Percentiles rank a stretch among this genome's conserved stretches.
These are phyloP conservation scores for Elaphurus davidianus DNA, from an alignment of 2,113 vertebrate genomes.

Conservation along the genomic window DNA sequence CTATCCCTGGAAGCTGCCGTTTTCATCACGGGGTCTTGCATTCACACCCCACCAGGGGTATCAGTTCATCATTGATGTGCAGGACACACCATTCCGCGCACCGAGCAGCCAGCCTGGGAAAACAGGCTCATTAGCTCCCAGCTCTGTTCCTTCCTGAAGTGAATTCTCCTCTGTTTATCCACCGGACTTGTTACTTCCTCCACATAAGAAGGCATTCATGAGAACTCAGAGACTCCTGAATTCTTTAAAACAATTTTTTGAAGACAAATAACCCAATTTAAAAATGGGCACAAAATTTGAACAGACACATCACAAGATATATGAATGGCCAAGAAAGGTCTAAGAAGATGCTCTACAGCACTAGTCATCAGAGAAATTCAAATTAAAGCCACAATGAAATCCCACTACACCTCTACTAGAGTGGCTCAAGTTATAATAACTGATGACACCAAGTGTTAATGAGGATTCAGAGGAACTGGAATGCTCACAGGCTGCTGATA, in stretches of 20 bases:
- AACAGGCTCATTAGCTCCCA: not conserved
- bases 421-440: not conserved
- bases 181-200: not conserved
- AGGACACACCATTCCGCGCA: rapidly evolving
- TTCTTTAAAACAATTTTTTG: not conserved
- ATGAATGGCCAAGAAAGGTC: not conserved
- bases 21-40: not conserved
- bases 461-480: not conserved
- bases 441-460: not conserved
- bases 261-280: not conserved
- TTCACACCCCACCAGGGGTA: not conserved
- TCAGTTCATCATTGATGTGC: not conserved
- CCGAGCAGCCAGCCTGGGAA: not conserved
- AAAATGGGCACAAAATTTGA: not conserved
- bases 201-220: not conserved
- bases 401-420: not conserved
- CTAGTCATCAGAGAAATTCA: not conserved
- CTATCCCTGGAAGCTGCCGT: not conserved
- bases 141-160: not conserved
- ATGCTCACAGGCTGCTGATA: not conserved
- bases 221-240: not conserved
- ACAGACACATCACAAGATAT: not conserved
- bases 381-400: not conserved
- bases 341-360: not conserved
- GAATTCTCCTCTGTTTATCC: slow-evolving; percentile 6